These are phyloP conservation scores for Caenorhabditis macrosperma DNA, from an alignment of 2,888 invertebrate genomes.

Conservation along the genomic window DNA sequence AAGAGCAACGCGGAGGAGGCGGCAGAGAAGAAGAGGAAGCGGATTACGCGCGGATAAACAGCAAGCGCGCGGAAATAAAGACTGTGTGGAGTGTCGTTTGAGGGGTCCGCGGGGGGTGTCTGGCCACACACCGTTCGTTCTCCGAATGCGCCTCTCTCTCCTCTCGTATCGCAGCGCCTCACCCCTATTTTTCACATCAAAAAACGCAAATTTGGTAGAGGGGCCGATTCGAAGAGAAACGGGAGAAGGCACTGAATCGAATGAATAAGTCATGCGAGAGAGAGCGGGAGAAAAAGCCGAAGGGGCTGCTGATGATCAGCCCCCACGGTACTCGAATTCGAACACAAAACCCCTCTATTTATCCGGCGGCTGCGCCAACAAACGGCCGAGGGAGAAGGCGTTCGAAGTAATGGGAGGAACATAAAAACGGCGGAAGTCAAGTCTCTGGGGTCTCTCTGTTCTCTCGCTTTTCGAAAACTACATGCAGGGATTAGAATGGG, in stretches of 20 bases:
- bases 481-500: constrained; percentile 14
- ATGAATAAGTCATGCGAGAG: constrained; percentile 17
- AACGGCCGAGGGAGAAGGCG: background rate
- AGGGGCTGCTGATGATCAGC: background rate
- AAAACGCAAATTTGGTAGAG: background rate
- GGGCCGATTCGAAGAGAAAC: background rate
- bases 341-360: background rate
- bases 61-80: background rate
- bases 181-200: background rate
- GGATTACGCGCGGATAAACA: constrained; percentile 30
- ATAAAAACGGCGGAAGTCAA: constrained; percentile 3
- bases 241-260: constrained; percentile 14
- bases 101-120: background rate
- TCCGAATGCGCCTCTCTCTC: constrained; percentile 14
- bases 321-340: background rate
- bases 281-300: background rate
- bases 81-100: constrained; percentile 9
- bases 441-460: background rate
- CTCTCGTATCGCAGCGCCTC: background rate
- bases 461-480: constrained; percentile 7
- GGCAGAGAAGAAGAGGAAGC: constrained; percentile 13
- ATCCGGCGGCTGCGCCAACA: background rate
- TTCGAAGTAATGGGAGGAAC: background rate
- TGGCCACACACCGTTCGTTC: background rate
- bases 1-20: constrained; percentile 2